Conservation (phyloP, 92 coral and sea anemone species). For the Blastomussa wellsi region DNA sequence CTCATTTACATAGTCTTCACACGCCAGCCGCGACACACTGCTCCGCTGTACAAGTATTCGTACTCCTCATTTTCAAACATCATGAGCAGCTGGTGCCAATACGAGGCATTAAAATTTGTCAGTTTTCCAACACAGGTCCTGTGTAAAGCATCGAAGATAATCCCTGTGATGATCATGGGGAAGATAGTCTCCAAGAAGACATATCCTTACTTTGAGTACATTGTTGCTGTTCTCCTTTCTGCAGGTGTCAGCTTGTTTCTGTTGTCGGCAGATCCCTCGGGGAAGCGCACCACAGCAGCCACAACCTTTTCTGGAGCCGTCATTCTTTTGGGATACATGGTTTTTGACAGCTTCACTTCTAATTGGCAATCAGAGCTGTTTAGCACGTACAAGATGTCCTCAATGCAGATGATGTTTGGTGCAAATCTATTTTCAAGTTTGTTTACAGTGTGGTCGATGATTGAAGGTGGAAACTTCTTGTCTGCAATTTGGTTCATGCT, state of each 20-base stretch:
- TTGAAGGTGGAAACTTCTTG: constrained; percentile 85
- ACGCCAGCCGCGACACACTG: constrained; percentile 89
- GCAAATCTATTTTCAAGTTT: constrained; percentile 89
- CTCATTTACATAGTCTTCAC: constrained; percentile 63
- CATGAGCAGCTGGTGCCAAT: constrained; percentile 98
- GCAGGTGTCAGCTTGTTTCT: constrained; percentile 93
- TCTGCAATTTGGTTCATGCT: constrained; percentile 67
- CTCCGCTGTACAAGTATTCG: constrained; percentile 89
- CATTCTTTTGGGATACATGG: constrained; percentile 93
- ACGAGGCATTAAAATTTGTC: constrained; percentile 95
- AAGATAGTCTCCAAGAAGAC: constrained; percentile 81
- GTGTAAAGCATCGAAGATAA: constrained; percentile 94
- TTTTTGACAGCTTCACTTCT: constrained; percentile 96
- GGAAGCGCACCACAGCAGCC: constrained; percentile 66
- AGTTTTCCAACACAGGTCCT: constrained; percentile 97
- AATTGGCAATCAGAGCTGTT: constrained; percentile 99
- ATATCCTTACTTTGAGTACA: constrained; percentile 88
- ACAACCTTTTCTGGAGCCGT: constrained; percentile 90
- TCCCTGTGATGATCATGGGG: constrained; percentile 99
- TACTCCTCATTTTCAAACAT: constrained; percentile 95
- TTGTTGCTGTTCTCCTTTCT: constrained; percentile 89
- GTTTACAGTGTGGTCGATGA: constrained; percentile 90
- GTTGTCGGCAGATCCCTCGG: constrained; percentile 74
- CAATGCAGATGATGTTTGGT: constrained; percentile 99
- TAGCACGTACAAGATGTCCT: constrained; percentile 81